Base-by-base conservation (phyloP, 2,888 invertebrate species). In the Dugesia japonica region DNA sequence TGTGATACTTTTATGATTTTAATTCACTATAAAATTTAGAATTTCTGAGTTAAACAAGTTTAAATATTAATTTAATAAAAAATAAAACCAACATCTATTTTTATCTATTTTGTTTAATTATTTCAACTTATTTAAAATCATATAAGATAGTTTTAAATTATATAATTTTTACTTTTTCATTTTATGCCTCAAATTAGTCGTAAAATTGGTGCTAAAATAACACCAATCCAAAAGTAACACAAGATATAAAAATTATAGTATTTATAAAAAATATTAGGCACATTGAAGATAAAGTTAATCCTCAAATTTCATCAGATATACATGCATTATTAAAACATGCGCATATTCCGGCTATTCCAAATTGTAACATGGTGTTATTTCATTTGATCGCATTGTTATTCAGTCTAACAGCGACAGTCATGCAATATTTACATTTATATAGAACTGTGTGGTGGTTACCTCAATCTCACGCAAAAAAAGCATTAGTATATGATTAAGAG, bases 401-500 rank as follows among this genome's bases (percentile, higher is more conserved):
- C 83, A 90, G 90, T 0, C 84, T 90, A 28, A 87, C 90, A 71
- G 89, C 90, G 0, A 89, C 91, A 26, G 84, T 89, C 76, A 87
- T 94, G 77, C 97, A 98, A 86, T 92, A 94, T 83, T 87, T 97
- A 71, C 93, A 97, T 86, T 87, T 97, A 42, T 97, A 97, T 83
- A 89, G 92, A 80, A 94, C 93, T 0, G 90, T 92, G 17, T 98
- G 94, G 94, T 98, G 97, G 97, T 85, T 95, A 75, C 92, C 94
- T 0, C 90, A 94, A 83, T 92, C 94, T 0, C 90, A 92, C 83
- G 91, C 90, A 78, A 89, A 89, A 81, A 90, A 92, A 82, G 90
- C 91, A 78, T 88, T 95, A 89, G 94, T 94, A 86, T 86, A 88
- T 73, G n/a, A n/a, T n/a, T n/a, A n/a, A n/a, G n/a, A n/a, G 23